Percentiles rank a stretch among this genome's conserved stretches.
These are phyloP conservation scores for Myodes glareolus DNA, from an alignment of 2,113 vertebrate species.

Conservation along the genomic window DNA sequence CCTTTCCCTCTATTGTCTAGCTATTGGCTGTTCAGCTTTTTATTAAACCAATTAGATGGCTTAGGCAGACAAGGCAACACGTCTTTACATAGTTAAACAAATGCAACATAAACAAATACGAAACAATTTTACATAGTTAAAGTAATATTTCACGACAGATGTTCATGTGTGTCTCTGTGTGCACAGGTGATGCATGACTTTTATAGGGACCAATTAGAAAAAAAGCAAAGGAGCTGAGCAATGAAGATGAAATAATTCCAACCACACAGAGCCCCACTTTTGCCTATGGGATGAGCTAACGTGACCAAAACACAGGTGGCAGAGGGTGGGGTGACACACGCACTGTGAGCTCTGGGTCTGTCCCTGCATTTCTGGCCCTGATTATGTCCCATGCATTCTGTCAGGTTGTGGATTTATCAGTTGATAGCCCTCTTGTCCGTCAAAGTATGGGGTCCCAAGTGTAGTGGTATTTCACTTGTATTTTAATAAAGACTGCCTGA, in stretches of 20 bases:
- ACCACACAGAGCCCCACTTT: not conserved
- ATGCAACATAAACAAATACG: not conserved
- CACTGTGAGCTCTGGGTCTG: not conserved
- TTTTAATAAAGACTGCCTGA: too few relatives aligned
- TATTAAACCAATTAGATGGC: not conserved
- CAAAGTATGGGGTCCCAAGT: not conserved
- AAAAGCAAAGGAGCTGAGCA: not conserved
- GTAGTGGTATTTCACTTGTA: too few relatives aligned
- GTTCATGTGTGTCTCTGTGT: not conserved
- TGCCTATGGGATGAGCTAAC: not conserved
- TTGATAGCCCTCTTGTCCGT: not conserved
- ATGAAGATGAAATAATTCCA: conserved; percentile 10
- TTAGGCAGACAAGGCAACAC: not conserved
- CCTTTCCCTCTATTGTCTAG: not conserved
- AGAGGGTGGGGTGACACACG: too few relatives aligned
- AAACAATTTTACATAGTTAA: not conserved
- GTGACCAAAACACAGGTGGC: not conserved
- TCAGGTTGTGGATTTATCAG: not conserved
- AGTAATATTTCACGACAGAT: not conserved
- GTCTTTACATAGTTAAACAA: not conserved
- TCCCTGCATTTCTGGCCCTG: not conserved
- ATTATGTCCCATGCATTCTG: not conserved
- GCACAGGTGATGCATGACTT: too few relatives aligned
- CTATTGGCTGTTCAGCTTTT: not conserved
- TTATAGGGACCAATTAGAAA: not conserved